Base-by-base conservation (phyloP, 2,113 vertebrate species). In the Bos taurus region DNA sequence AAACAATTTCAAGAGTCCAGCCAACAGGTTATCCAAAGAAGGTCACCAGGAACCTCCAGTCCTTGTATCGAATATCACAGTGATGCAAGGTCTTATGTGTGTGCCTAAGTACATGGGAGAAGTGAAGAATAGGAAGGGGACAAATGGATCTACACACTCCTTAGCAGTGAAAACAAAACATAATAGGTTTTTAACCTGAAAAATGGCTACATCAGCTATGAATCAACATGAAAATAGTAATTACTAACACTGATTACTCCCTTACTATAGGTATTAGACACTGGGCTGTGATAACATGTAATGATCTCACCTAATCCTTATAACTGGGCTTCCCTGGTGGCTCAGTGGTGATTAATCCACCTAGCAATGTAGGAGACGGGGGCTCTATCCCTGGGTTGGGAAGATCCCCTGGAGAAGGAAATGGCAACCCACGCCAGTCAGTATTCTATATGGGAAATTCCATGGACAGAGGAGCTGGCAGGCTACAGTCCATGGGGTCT, bases 101-200 rank as follows among this genome's bases (percentile, higher is more conserved):
- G 23, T 77, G 13, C 28, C 43, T 12, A 19, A 36, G 12, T 28
- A 60, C 14, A 19, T 28, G 33, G 21, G 19, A 62, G 17, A 25
- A 17, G 6, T 54, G 3, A 13, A 12, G 28, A 48, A n/a, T 2
- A 56, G 56, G 9, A 46, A 40, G 25, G 43, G 28, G 25, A 64
- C 52, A 89, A 92, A 46, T 56, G 12, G 19, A 15, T 54, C 81
- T 12, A 89, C 59, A 59, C 16, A 52, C 43, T 95, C 71, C 60
- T 86, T 40, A 94, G 85, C 33, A 74, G 23, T 87, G 40, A 94
- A 57, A 81, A 25, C 59, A 95, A 89, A 82, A 21, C 56, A n/a
- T 94, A 83, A 90, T 2, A 94, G n/a, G 19, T 56, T 91, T 95
- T 91, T 94, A 85, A 52, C 86, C 21, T 86, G 64, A 74, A 94